Base-by-base conservation (phyloP, 1,140 invertebrate species). In the Tetragnatha versicolor region DNA sequence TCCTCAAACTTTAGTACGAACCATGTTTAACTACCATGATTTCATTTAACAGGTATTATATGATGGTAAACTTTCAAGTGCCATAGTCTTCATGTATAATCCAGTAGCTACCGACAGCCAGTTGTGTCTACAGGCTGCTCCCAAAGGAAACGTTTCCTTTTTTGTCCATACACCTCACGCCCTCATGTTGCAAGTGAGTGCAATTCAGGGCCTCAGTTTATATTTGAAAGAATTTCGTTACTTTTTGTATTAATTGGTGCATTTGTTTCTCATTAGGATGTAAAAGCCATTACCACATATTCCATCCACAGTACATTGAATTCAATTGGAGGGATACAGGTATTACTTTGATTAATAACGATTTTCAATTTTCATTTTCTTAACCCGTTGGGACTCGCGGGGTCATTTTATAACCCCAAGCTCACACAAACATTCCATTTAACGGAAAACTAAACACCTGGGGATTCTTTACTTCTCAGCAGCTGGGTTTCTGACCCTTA, bases 71-170 rank as follows among this genome's bases (percentile, higher is more conserved):
- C 88, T 99, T 83, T 97, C 96, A 79, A 93, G 91, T 83, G 93
- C 94, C 82, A 95, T 99, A 84, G 95, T 99, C 83, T 99, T 99
- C 87, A 98, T 99, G 93, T 99, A 99, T 89, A 99, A 98, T 88
- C 98, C 98, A 61, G 97, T 99, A 83, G 97, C 98, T 14, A 96
- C 94, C 47, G 97, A 99, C 87, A 95, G 95, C 83, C 97, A 99
- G 87, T 89, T 99, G 53, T 99, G 97, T 89, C 90, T 99, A 77
- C 97, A 99, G 88, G 97, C 96, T 75, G 94, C 95, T 72, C 95
- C 97, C 68, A 98, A 98, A 90, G 94, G 95, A 85, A 98, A 98
- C 87, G 89, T 93, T 81, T 94, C 94, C 82, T 98, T 96, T 88
- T 99, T 99, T 90, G 95, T 98, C 84, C 98, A 99, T 89, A 97